Evolutionary conservation across 2,888 invertebrate species (phyloP), one percentile per base, ranked within the genome.

Genomic region (Pteria penguin): DNA sequence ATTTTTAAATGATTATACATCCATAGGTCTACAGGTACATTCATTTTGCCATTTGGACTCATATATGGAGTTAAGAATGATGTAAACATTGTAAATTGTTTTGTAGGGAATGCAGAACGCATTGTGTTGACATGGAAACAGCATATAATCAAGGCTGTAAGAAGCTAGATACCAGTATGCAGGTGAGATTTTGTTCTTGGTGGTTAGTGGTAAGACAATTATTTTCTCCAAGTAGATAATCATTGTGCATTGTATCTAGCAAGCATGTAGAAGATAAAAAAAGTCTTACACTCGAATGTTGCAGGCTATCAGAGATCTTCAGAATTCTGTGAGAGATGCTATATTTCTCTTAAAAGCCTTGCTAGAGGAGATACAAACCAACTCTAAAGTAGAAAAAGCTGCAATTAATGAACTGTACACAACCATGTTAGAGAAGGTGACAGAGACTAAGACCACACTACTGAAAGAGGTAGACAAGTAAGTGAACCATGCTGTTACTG

Each of bases 81-180:
- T n/a, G n/a, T n/a, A n/a, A n/a, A n/a, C n/a, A n/a, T n/a, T n/a
- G n/a, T n/a, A n/a, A n/a, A n/a, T 55, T 71, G 18, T 61, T 55
- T 81, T 82, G 24, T 66, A 93, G 94, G 61, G 95, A 95, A 80
- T 93, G 94, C 24, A 92, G 95, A 57, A 93, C 95, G 2, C 95
- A 95, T 87, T 96, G 95, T 91, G 94, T 95, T 27, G 95, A 95
- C 87, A 94, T 96, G 82, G 95, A 96, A 86, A 94, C 94, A 52
- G 96, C 96, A n/a, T 95, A 95, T 92, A 93, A 94, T 75, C 95
- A 95, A 89, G 94, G 95, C 31, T 94, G 94, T 74, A 95, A 95
- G 89, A 95, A 95, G 86, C 93, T 96, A 87, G 95, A 96, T 86
- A 93, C 95, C 68, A 94, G 95, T 60, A 93, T 93, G 76, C 90